A percentile compares a stretch with the other conserved stretches of the same genome.
phyloP scores from a whole-genome alignment of 53 echinoderm and acorn worm species.

The Henricia sp. region DNA sequence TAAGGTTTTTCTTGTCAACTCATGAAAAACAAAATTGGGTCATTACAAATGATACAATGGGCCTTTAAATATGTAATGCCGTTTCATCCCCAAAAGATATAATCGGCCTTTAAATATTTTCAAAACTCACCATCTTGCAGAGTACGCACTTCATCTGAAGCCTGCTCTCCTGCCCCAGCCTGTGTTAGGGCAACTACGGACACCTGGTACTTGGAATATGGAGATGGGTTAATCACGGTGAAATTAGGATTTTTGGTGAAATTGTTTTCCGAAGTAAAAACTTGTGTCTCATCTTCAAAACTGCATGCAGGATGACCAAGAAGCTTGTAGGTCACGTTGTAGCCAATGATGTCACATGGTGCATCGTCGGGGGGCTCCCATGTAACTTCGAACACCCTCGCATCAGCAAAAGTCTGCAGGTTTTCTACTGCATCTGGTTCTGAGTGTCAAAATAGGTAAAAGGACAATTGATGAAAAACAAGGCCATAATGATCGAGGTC shows the following conservation, averaged over 20 bases:
- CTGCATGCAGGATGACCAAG: slow-evolving; percentile 27
- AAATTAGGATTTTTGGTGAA: not conserved
- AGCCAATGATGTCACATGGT: slow-evolving; percentile 56
- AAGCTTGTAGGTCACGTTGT: slow-evolving; percentile 52
- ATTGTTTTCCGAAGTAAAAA: too few species aligned
- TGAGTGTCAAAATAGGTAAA: not conserved
- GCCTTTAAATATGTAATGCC: too few species aligned
- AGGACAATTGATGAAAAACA: not conserved
- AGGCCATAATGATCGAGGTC: too few species aligned
- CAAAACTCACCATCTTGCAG: slow-evolving; percentile 50
- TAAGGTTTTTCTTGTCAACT: too few species aligned
- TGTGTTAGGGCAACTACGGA: slow-evolving; percentile 54
- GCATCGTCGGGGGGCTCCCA: slow-evolving; percentile 59
- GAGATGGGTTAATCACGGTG: slow-evolving; percentile 22
- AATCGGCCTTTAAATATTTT: not conserved
- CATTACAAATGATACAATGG: too few species aligned
- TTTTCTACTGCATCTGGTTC: slow-evolving; percentile 1
- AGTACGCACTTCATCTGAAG: slow-evolving; percentile 16
- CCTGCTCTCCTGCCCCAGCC: slow-evolving; percentile 38
- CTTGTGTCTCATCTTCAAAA: not conserved
- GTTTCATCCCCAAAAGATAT: too few species aligned
- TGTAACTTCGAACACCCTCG: not conserved
- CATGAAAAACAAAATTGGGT: too few species aligned
- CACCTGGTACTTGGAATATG: slow-evolving; percentile 59
- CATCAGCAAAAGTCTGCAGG: not conserved